Evolutionary conservation across 2,888 invertebrate genomes (phyloP).

Genomic region (Epistrophe grossulariae): DNA sequence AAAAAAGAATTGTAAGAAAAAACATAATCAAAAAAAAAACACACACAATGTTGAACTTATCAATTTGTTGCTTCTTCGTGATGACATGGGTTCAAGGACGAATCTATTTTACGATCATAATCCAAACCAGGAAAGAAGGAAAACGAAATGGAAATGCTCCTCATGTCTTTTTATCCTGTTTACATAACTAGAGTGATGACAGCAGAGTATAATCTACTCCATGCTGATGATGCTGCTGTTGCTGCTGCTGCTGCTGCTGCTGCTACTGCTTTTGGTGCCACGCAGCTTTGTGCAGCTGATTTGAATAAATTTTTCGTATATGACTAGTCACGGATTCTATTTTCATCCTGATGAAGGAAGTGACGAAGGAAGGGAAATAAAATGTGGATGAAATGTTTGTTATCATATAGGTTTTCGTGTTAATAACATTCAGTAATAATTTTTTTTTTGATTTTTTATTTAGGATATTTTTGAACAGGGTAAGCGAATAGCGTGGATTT

Average conservation of each 20-base stretch:
- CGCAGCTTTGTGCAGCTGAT: conserved; percentile 25
- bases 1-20: background rate
- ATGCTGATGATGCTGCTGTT: background rate
- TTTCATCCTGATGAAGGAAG: background rate
- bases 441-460: background rate
- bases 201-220: background rate
- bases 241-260: background rate
- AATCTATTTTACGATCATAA: background rate
- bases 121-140: background rate
- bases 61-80: conserved; percentile 18
- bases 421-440: background rate
- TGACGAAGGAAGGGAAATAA: background rate
- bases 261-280: background rate
- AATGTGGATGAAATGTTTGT: background rate
- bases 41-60: background rate
- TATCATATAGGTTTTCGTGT: conserved; percentile 25
- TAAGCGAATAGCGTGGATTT: background rate
- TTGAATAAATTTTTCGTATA: conserved; percentile 23
- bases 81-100: conserved; percentile 17
- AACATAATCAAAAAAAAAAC: background rate
- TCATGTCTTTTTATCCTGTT: conserved; percentile 10
- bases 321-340: conserved; percentile 47
- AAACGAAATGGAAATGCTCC: conserved; percentile 2
- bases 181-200: conserved; percentile 25
- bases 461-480: background rate